phyloP scores from a whole-genome alignment of 2,797 vertebrate species.

The Amblyopsis hoosieri region DNA sequence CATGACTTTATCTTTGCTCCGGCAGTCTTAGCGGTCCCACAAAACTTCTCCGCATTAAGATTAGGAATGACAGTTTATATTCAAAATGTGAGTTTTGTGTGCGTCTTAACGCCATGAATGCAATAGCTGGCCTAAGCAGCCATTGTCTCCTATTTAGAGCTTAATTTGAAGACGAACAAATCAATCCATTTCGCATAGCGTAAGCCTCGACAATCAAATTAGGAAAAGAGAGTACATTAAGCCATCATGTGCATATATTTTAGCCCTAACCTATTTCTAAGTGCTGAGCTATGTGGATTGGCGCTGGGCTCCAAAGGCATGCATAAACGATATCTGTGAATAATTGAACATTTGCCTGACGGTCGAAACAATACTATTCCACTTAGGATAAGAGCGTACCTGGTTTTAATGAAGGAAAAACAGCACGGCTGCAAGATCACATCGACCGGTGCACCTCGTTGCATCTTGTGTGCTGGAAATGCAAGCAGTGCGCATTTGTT shows the following conservation, averaged over 20 bases:
- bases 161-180: slow-evolving; percentile 12
- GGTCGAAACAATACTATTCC: slow-evolving; percentile 45
- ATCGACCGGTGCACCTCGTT: slow-evolving; percentile 50
- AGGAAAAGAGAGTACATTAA: slow-evolving; percentile 4
- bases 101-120: too few relatives aligned
- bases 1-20: too few relatives aligned
- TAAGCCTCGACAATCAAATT: slow-evolving; percentile 14
- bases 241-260: slow-evolving; percentile 25
- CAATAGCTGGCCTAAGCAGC: not conserved
- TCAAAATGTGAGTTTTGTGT: too few relatives aligned
- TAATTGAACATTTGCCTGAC: slow-evolving; percentile 55
- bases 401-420: slow-evolving; percentile 51
- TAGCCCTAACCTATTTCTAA: slow-evolving; percentile 20
- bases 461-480: slow-evolving; percentile 10
- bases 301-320: slow-evolving; percentile 28
- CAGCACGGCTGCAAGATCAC: not conserved
- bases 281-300: slow-evolving; percentile 49
- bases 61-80: too few relatives aligned
- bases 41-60: too few relatives aligned
- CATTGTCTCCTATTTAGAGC: slow-evolving; percentile 1
- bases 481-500: not conserved
- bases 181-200: slow-evolving; percentile 13
- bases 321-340: slow-evolving; percentile 65
- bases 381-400: slow-evolving; percentile 53
- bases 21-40: too few relatives aligned